Evolutionary conservation across 1,140 invertebrate species (phyloP).

Genomic region (Procambarus virginalis): DNA sequence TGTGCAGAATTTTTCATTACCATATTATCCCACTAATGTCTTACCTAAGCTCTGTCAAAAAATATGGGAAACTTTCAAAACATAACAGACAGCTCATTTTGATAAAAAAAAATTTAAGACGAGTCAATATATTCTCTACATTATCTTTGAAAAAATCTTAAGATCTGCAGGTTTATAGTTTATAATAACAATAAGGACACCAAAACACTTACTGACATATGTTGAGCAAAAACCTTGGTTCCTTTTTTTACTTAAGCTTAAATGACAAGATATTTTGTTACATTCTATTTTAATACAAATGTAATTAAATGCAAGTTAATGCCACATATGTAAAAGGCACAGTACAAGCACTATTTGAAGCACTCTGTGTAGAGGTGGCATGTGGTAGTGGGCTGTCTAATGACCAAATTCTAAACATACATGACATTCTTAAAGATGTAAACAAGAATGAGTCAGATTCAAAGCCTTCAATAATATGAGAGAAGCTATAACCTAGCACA

Average conservation of each 20-base stretch:
- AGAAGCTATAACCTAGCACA: too few relatives aligned
- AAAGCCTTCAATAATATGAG: too few relatives aligned
- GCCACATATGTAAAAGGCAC: conserved; percentile 45
- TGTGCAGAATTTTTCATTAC: too few relatives aligned
- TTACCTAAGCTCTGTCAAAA: background rate
- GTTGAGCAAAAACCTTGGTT: conserved; percentile 44
- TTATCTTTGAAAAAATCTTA: background rate
- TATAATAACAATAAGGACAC: conserved; percentile 13
- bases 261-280: conserved; percentile 12
- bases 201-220: conserved; percentile 27
- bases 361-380: conserved; percentile 27
- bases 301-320: conserved; percentile 44
- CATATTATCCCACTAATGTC: too few relatives aligned
- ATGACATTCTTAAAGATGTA: too few relatives aligned
- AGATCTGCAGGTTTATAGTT: background rate
- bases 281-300: conserved; percentile 20
- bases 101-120: too few relatives aligned
- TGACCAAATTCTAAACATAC: too few relatives aligned
- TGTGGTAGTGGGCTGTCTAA: background rate
- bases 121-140: too few relatives aligned
- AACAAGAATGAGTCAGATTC: too few relatives aligned
- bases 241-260: conserved; percentile 28
- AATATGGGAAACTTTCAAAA: too few relatives aligned
- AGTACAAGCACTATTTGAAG: conserved; percentile 45
- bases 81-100: too few relatives aligned